Base-by-base conservation (phyloP, 1,140 invertebrate genomes). In the Ooceraea biroi region DNA sequence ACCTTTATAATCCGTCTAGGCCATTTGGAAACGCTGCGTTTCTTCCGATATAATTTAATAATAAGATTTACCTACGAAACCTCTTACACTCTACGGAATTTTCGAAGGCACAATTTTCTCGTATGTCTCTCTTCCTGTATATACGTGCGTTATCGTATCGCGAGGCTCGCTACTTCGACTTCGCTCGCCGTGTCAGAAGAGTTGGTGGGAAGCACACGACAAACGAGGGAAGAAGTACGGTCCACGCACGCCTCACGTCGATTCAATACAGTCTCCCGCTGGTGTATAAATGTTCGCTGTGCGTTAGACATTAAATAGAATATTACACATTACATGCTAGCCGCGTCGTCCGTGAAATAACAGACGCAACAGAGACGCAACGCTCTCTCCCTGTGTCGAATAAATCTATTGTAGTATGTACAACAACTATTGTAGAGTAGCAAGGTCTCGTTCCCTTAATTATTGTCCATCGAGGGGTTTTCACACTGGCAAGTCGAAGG, bases 401-500 rank as follows among this genome's bases (percentile, higher is more conserved):
- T 90, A 83, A 82, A 85, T 83, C 66, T 84, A 60, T 88, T 82
- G 52, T 83, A 90, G 74, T 93, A 93, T 93, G 85, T 93, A 93
- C 93, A 93, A 92, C 36, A 91, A 88, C 85, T 91, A 92, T 90
- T 88, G 83, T 89, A 89, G 87, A 84, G 0, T 90, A 92, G 91
- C 90, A 92, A 92, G 91, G 88, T 92, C 84, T 85, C 87, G 90
- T 89, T 91, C 88, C 89, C 90, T 92, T 90, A 87, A 82, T 92
- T 90, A 91, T 91, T 92, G 88, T 93, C 91, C 87, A 78, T 88
- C 77, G 84, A 85, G 52, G 66, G 25, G 84, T 89, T 83, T 86
- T 91, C 86, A 84, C 85, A 92, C 88, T 93, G 93, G 92, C 93
- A 94, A 93, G 93, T 94, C 84, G 88, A 94, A 94, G 93, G 93